phyloP scores from a whole-genome alignment of 2,113 vertebrate genomes.

The Equus przewalskii region DNA sequence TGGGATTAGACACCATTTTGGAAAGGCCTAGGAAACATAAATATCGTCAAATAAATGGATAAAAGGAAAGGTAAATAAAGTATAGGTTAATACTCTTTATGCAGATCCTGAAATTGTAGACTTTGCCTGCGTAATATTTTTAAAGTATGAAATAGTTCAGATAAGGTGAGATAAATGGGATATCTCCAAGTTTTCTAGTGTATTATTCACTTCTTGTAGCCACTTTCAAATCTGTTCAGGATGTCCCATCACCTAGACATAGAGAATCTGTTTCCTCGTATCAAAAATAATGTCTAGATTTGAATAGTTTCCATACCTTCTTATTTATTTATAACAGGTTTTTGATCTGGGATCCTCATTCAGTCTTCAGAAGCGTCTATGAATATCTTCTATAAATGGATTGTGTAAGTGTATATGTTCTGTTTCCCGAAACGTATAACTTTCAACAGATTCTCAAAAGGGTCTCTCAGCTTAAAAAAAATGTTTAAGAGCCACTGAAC shows the following conservation, averaged over 20 bases:
- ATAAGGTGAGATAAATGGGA: not conserved
- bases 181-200: not conserved
- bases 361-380: not conserved
- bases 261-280: too few species aligned
- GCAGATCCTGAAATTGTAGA: not conserved
- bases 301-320: too few species aligned
- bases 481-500: not conserved
- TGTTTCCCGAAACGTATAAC: not conserved
- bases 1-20: not conserved
- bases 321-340: not conserved
- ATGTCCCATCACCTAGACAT: not conserved
- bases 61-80: not conserved
- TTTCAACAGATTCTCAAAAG: slow-evolving; percentile 12
- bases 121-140: not conserved
- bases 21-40: not conserved
- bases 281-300: too few species aligned
- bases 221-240: not conserved
- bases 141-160: not conserved
- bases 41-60: not conserved
- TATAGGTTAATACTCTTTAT: not conserved
- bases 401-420: not conserved
- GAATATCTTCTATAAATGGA: not conserved
- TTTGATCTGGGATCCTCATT: not conserved
- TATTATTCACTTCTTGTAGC: not conserved
- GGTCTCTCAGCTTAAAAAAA: not conserved